Conservation (phyloP, 2,797 vertebrate species). For the Acomys russatus region DNA sequence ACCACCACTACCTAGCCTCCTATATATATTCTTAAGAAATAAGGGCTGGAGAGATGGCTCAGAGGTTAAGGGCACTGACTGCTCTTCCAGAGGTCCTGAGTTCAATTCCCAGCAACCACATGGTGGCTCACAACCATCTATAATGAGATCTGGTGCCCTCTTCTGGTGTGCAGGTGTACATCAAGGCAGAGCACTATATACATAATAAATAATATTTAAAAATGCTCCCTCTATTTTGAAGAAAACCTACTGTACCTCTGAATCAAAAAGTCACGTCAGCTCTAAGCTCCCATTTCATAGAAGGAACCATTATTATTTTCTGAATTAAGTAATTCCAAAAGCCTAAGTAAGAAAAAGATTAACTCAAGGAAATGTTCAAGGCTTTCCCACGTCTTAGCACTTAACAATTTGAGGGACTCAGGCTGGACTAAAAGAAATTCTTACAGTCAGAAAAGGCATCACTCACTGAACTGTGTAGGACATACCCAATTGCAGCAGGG, state of each 20-base stretch:
- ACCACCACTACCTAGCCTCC: no score
- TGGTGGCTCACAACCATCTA: no score
- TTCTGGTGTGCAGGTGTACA: no score
- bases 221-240: constrained; percentile 51
- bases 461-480: constrained; percentile 16
- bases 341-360: not conserved
- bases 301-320: constrained; percentile 30
- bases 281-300: not conserved
- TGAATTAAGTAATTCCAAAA: constrained; percentile 60
- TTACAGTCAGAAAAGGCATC: not conserved
- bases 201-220: not conserved
- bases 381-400: constrained; percentile 23
- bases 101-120: no score
- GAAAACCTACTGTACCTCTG: constrained; percentile 32
- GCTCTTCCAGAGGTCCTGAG: no score
- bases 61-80: no score
- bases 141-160: no score
- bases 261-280: constrained; percentile 52
- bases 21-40: constrained; percentile 60
- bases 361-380: constrained; percentile 21
- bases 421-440: constrained; percentile 1
- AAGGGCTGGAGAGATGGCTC: no score
- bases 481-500: constrained; percentile 96
- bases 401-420: constrained; percentile 28
- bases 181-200: no score